Base-by-base conservation (phyloP, 2,888 invertebrate species). In the Leucoptera coffeella region DNA sequence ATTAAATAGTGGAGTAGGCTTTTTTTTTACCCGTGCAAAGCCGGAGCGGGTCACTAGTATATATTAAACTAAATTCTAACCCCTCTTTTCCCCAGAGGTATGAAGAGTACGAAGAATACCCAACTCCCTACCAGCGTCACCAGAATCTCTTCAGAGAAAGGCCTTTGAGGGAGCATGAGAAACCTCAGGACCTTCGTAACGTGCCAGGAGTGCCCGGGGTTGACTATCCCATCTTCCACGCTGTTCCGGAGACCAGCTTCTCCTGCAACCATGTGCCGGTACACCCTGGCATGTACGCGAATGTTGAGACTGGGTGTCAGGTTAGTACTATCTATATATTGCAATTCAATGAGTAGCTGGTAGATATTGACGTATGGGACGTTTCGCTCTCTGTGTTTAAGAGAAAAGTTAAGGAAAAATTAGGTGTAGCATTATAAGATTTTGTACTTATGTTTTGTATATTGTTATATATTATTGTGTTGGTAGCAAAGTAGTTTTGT, bases 261-360 rank as follows among this genome's bases (percentile, higher is more conserved):
- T 80, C 83, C 3, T 90, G 90, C 45, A 72, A 77, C 25, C 74
- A 80, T 38, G 87, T 89, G 20, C 88, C 89, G 1, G 80, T 80
- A 12, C 74, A 80, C 27, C 89, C 90, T 2, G 90, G 90, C 37
- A 89, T 90, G 80, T 90, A 90, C 49, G 90, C 90, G n/a, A 88
- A 90, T 45, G 81, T 86, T 2, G 90, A 90, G 53, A 82, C 90
- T 35, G 87, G 86, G 29, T 90, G 89, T 39, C 89, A 89, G 77
- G 86, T n/a, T n/a, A n/a, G n/a, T n/a, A n/a, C n/a, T n/a, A n/a
- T n/a, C n/a, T n/a, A n/a, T n/a, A n/a, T n/a, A n/a, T n/a, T n/a
- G n/a, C n/a, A n/a, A n/a, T n/a, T n/a, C n/a, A n/a, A n/a, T n/a
- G n/a, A n/a, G n/a, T n/a, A n/a, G n/a, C n/a, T n/a, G n/a, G n/a